phyloP scores from a whole-genome alignment of 2,888 invertebrate genomes.

The Myopa tessellatipennis region DNA sequence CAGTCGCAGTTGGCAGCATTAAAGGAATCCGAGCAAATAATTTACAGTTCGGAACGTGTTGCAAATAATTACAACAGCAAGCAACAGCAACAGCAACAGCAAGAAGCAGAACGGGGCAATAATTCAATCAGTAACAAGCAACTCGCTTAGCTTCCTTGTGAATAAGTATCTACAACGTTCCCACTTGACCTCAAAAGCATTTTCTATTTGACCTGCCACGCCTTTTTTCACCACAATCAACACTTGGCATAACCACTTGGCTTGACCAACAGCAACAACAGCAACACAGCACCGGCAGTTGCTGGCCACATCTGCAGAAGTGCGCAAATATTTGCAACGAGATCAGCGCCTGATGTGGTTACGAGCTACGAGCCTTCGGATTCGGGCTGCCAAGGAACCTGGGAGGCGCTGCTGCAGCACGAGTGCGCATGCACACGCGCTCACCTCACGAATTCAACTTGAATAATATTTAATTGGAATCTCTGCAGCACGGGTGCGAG shows the following conservation, averaged over 20 bases:
- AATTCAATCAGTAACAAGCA: constrained; percentile 11
- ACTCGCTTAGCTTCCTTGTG: background rate
- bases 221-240: constrained; percentile 26
- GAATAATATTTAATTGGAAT: constrained; percentile 66
- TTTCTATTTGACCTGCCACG: constrained; percentile 32
- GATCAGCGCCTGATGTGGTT: constrained; percentile 32
- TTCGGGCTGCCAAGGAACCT: background rate
- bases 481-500: constrained; percentile 61
- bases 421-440: constrained; percentile 45
- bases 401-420: constrained; percentile 11
- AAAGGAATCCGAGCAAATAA: constrained; percentile 2
- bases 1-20: background rate
- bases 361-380: background rate
- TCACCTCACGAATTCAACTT: constrained; percentile 48
- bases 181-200: constrained; percentile 25
- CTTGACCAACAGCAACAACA: constrained; percentile 10
- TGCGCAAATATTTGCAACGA: constrained; percentile 58
- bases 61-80: no score
- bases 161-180: background rate
- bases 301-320: constrained; percentile 44
- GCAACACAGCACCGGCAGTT: background rate
- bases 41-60: background rate
- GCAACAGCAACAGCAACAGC: no score
- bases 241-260: background rate
- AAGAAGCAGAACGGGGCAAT: background rate